Percentiles rank a stretch among this genome's conserved stretches.
Conservation (phyloP, 2,888 invertebrate genomes). For the Abscondita cerata region DNA sequence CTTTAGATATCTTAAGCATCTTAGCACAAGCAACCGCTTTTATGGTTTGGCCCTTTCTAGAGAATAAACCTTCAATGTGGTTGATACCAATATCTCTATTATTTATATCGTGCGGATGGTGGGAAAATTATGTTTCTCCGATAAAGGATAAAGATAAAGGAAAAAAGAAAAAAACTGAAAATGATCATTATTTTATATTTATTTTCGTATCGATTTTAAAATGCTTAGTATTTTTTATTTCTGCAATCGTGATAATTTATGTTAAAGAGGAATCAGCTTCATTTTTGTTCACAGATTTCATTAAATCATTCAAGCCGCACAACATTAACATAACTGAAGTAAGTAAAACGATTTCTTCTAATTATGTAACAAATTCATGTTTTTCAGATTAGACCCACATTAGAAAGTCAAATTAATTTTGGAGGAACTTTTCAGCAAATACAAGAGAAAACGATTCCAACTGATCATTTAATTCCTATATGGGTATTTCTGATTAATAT, state of each 20-base stretch:
- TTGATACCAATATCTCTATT: slow-evolving; percentile 69
- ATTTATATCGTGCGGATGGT: slow-evolving; percentile 80
- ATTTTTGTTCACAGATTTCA: slow-evolving; percentile 61
- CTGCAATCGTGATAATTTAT: slow-evolving; percentile 65
- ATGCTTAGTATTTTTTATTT: slow-evolving; percentile 72
- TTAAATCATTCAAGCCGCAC: slow-evolving; percentile 62
- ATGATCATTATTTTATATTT: slow-evolving; percentile 74
- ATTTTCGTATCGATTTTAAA: slow-evolving; percentile 78
- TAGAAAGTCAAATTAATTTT: slow-evolving; percentile 49
- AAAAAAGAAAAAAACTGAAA: slow-evolving; percentile 49
- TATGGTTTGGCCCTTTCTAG: slow-evolving; percentile 71
- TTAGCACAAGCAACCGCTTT: slow-evolving; percentile 72
- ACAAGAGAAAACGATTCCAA: slow-evolving; percentile 33
- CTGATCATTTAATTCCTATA: slow-evolving; percentile 58
- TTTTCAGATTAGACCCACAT: slow-evolving; percentile 60
- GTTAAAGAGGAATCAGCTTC: slow-evolving; percentile 59
- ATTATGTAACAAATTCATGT: slow-evolving; percentile 15
- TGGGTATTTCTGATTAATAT: slow-evolving; percentile 73
- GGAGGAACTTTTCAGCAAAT: slow-evolving; percentile 46
- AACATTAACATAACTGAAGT: slow-evolving; percentile 64
- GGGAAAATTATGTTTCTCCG: slow-evolving; percentile 77
- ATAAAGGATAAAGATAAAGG: slow-evolving; percentile 55
- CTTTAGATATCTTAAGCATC: slow-evolving; percentile 67
- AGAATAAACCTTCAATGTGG: slow-evolving; percentile 63
- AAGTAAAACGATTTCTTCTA: slow-evolving; percentile 35